Conservation (phyloP, 2,888 invertebrate species). For the Sinodicranocentrus sp. region DNA sequence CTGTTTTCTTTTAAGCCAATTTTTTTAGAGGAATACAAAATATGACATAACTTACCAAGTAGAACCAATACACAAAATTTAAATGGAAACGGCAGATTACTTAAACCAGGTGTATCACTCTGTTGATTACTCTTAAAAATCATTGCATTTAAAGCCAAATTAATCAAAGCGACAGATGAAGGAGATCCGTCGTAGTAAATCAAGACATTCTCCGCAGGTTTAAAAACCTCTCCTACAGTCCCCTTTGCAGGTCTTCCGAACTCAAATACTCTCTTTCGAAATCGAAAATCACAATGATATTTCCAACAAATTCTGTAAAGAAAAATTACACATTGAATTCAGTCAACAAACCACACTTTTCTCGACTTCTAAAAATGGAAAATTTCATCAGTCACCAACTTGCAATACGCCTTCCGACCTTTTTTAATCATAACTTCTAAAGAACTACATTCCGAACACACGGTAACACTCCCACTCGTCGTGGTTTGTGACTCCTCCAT, state of each 20-base stretch:
- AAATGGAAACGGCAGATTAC: constrained; percentile 68
- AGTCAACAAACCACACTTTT: background rate
- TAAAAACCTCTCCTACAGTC: constrained; percentile 52
- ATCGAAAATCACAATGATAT: constrained; percentile 64
- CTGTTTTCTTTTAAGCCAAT: too few relatives aligned
- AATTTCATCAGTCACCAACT: constrained; percentile 2
- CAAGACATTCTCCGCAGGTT: constrained; percentile 52
- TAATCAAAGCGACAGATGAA: constrained; percentile 60
- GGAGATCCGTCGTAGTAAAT: constrained; percentile 65
- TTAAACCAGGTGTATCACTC: background rate
- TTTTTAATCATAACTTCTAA: constrained; percentile 38
- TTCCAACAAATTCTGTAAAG: constrained; percentile 71
- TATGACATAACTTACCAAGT: constrained; percentile 44
- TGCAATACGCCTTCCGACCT: constrained; percentile 42
- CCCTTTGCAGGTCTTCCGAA: constrained; percentile 70
- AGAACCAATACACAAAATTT: constrained; percentile 56
- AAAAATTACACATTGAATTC: background rate
- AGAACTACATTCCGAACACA: constrained; percentile 36
- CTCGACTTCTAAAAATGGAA: background rate
- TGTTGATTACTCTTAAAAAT: constrained; percentile 11
- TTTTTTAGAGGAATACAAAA: background rate
- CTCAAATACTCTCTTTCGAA: constrained; percentile 72
- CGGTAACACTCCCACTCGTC: background rate
- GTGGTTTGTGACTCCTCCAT: too few relatives aligned
- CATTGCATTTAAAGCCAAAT: constrained; percentile 59